Percentiles rank a stretch among this genome's conserved stretches.
Conservation (phyloP, 2,888 invertebrate genomes). For the Hemistola chrysoprasaria region DNA sequence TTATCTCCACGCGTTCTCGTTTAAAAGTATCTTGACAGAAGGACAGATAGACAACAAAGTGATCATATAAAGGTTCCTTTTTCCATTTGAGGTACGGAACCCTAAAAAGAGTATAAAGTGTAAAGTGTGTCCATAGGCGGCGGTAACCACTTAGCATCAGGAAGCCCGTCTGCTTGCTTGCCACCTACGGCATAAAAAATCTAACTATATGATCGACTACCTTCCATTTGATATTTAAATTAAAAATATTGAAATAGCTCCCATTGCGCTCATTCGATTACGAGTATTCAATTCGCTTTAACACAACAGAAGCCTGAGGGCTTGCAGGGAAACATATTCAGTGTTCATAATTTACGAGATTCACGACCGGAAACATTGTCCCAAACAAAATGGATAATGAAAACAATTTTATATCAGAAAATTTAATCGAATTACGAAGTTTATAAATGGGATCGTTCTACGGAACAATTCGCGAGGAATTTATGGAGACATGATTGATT, state of each 20-base stretch:
- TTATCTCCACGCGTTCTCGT: too few species aligned
- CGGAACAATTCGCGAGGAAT: conserved; percentile 44
- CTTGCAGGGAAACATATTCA: conserved; percentile 59
- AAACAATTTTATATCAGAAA: conserved; percentile 72
- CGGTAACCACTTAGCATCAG: too few species aligned
- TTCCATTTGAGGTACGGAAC: too few species aligned
- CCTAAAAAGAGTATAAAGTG: too few species aligned
- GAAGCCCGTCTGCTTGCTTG: too few species aligned
- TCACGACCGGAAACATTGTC: conserved; percentile 70
- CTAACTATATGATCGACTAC: too few species aligned
- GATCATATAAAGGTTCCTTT: too few species aligned
- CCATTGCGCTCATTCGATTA: conserved; percentile 78
- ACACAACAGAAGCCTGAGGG: conserved; percentile 69
- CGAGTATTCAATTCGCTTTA: conserved; percentile 79
- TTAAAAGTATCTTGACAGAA: too few species aligned
- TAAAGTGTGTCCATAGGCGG: too few species aligned
- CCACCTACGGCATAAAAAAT: too few species aligned
- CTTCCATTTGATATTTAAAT: conserved; percentile 72
- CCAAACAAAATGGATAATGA: conserved; percentile 73
- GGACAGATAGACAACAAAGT: too few species aligned
- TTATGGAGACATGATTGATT: conserved; percentile 29
- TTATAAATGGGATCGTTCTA: conserved; percentile 53
- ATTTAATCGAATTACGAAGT: conserved; percentile 66
- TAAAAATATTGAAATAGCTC: conserved; percentile 77
- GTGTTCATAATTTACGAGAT: conserved; percentile 70